Evolutionary conservation across 2,797 vertebrate species (phyloP), one percentile per base, ranked within the genome.

Genomic region (Gambusia yucatana): DNA sequence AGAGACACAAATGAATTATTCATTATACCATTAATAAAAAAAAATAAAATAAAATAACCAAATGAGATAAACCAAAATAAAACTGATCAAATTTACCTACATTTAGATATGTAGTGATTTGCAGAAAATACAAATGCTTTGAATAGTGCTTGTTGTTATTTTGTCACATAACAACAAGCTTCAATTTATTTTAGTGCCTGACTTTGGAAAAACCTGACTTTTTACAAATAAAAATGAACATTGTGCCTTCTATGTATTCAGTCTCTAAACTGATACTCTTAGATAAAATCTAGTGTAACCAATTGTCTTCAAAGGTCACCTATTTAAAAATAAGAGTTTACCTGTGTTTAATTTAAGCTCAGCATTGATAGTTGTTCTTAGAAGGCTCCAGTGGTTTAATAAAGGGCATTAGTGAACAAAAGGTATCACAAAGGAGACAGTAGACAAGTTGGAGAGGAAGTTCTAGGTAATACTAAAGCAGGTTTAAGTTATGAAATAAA

Each of bases 1-100:
- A 78, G 63, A 75, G 57, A 79, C 70, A 44, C 8, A 0, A 48
- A 72, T 73, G 79, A 57, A 39, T 20, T 67, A 67, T 46, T n/a
- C 8, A 28, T n/a, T 55, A n/a, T 65, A 77, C 14, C 0, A 70
- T 43, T 33, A 28, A 76, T 33, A 33, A 33, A 33, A 2, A 33
- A 33, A 33, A 33, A 22, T 4, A 63, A 44, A 20, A 30, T 0
- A 36, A 6, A 20, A 36, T 9, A 6, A 33, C 6, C 59, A 52
- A 25, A 8, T 55, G 22, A 25, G 50, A 39, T 6, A 8, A 75
- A 63, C 25, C 28, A n/a, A 39, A 36, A 6, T 39, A 13, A 41
- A 73, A 50, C 10, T 55, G 41, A 44, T 43, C 6, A 44, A 28
- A 14, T 8, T 70, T 10, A 69, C 9, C 11, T 43, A 69, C 36